Evolutionary conservation across 2,113 vertebrate species (phyloP).

Genomic region (Pteropus alecto): DNA sequence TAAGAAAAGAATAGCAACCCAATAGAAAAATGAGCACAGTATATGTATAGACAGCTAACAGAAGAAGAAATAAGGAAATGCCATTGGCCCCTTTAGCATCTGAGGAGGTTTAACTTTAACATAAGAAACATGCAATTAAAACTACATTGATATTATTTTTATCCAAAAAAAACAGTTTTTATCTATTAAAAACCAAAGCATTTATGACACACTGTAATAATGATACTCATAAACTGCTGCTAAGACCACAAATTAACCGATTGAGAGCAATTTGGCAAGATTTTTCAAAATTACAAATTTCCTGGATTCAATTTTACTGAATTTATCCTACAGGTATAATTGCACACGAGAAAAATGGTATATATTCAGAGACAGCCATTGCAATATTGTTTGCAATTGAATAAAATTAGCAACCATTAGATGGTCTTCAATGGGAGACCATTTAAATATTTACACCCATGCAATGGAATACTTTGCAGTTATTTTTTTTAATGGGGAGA

Average conservation of each 20-base stretch:
- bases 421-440: background rate
- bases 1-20: background rate
- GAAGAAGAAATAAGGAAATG: slow-evolving; percentile 11
- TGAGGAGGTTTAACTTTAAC: background rate
- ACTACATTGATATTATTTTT: background rate
- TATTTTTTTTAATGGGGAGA: background rate
- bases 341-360: background rate
- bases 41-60: background rate
- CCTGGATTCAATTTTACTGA: background rate
- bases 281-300: slow-evolving; percentile 28
- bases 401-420: background rate
- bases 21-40: background rate
- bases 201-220: background rate
- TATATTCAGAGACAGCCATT: background rate
- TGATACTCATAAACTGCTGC: background rate
- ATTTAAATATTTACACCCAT: background rate
- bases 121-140: background rate
- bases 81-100: background rate
- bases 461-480: background rate
- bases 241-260: background rate
- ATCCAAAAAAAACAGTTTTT: background rate
- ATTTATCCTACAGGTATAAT: background rate
- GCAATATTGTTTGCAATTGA: background rate
- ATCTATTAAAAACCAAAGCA: background rate
- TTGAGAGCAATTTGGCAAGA: background rate